phyloP scores from a whole-genome alignment of 2,888 invertebrate genomes.

The Rhyacophila evoluta region DNA sequence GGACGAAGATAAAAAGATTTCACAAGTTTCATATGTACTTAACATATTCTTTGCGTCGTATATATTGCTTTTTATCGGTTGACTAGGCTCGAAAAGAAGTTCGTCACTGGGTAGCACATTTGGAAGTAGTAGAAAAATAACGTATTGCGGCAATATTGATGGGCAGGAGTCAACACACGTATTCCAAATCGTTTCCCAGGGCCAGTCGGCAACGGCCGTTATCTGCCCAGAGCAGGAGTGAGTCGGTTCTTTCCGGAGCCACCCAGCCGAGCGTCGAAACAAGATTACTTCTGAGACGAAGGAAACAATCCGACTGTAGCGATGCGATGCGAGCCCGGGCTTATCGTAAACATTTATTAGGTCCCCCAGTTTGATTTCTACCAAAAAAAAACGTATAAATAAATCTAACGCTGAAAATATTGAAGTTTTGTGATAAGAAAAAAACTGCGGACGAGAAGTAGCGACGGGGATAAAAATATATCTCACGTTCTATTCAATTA shows the following conservation, averaged over 20 bases:
- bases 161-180: slow-evolving; percentile 31
- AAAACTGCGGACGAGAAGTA: slow-evolving; percentile 5
- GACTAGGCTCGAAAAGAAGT: background rate
- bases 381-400: slow-evolving; percentile 40
- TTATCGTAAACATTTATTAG: slow-evolving; percentile 50
- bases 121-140: background rate
- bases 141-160: slow-evolving; percentile 35
- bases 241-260: slow-evolving; percentile 33
- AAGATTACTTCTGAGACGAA: slow-evolving; percentile 49
- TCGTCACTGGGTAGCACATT: background rate
- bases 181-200: slow-evolving; percentile 8
- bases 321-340: slow-evolving; percentile 30
- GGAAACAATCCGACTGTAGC: slow-evolving; percentile 38
- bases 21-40: background rate
- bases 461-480: slow-evolving; percentile 1
- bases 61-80: background rate
- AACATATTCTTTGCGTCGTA: background rate
- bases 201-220: slow-evolving; percentile 23
- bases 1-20: background rate
- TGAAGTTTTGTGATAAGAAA: slow-evolving; percentile 42
- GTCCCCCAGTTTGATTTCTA: slow-evolving; percentile 33
- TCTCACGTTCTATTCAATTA: slow-evolving; percentile 40
- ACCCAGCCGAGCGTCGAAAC: slow-evolving; percentile 44
- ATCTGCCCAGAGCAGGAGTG: slow-evolving; percentile 38
- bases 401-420: slow-evolving; percentile 45